phyloP scores from a whole-genome alignment of 2,888 invertebrate species.

The Conus canariensis region DNA sequence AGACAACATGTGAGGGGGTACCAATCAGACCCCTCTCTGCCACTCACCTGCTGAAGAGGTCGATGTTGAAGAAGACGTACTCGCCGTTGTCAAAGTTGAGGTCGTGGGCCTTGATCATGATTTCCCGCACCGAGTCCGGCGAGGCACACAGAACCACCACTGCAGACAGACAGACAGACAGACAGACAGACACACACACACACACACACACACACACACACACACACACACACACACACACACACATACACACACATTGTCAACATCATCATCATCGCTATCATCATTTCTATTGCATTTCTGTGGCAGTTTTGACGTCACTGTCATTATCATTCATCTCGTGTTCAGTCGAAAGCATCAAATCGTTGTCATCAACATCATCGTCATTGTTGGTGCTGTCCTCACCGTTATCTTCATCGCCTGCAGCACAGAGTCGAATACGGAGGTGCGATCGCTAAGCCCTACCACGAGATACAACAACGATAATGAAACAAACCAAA shows the following conservation, averaged over 20 bases:
- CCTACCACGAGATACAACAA: too few species aligned
- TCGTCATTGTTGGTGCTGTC: too few species aligned
- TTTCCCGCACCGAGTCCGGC: conserved; percentile 91
- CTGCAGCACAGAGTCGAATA: too few species aligned
- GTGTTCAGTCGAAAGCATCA: too few species aligned
- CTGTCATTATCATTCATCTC: too few species aligned
- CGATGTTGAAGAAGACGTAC: conserved; percentile 98
- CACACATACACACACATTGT: background rate
- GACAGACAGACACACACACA: background rate
- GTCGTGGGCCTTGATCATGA: conserved; percentile 94
- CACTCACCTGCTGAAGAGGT: conserved; percentile 91
- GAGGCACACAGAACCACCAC: conserved; percentile 97
- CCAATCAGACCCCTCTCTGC: too few species aligned
- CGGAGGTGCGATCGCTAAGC: too few species aligned
- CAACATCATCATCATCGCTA: background rate
- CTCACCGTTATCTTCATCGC: too few species aligned
- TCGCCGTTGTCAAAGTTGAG: conserved; percentile 97
- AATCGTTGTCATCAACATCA: too few species aligned
- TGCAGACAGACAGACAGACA: conserved; percentile 79
- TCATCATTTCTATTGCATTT: background rate
- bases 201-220: background rate
- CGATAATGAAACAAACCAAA: too few species aligned
- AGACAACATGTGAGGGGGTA: too few species aligned
- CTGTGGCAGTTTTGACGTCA: background rate
- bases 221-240: background rate